Evolutionary conservation across 2,888 invertebrate species (phyloP), one percentile per base, ranked within the genome.

Genomic region (Drosophila sordidula): DNA sequence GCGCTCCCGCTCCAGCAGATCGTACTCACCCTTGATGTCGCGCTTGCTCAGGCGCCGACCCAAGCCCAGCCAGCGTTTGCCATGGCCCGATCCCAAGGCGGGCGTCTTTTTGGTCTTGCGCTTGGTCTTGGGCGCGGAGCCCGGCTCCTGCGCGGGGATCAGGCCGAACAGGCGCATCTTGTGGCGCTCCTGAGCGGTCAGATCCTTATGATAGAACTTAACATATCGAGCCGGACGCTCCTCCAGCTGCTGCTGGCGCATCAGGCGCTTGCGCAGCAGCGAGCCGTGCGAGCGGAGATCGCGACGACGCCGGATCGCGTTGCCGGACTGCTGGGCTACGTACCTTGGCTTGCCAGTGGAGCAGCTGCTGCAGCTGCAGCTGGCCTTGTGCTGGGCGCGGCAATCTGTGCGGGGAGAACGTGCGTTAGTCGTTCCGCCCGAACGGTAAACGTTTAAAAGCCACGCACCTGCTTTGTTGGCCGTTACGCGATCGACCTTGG

Each of bases 21-120:
- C 92, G 63, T 84, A 91, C 63, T 91, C 91, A 54, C 91, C 92
- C 67, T 91, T 91, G 12, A 91, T 91, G 58, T 91, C 91, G 6
- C 92, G 91, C 64, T 90, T 90, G 3, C 66, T 74, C 9, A 89
- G 25, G 11, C 79, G 85, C 12, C 77, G 78, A 0, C 64, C 69
- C n/a, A 51, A 11, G 2, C 69, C 69, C 26, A 32, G 25, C 68
- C 76, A 80, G 18, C 50, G 52, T 11, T 72, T 77, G 18, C 39
- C 45, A 18, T 38, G 51, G 18, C 12, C 49, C 11, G 58, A 16
- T 29, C 51, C 29, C 4, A 22, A 22, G 0, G 69, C 39, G 3
- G 58, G 63, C 6, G 54, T 29, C 50, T 80, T 90, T 56, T 77
- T 88, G 1, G 69, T 65, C 61, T 88, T 88, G 1, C 87, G 74